A percentile compares a stretch with the other conserved stretches of the same genome.
Evolutionary conservation across 2,888 invertebrate genomes (phyloP).

Genomic region (Prostheceraeus crozeri): DNA sequence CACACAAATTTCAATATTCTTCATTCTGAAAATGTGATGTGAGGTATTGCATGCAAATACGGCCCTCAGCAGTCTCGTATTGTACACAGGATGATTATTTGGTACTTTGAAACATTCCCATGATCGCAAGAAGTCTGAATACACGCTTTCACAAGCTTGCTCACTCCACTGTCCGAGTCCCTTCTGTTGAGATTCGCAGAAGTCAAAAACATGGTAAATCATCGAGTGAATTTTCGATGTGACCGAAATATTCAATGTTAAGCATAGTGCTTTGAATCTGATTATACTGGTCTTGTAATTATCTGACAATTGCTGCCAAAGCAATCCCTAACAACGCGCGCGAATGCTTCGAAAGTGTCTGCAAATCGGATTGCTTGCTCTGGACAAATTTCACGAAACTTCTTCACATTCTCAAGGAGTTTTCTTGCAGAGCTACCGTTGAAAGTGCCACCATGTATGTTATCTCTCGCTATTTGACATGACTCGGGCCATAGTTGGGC

Average conservation of each 20-base stretch:
- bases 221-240: neutral
- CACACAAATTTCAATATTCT: too few species aligned
- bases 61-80: too few species aligned
- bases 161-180: neutral
- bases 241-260: neutral
- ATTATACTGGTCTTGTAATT: conserved; percentile 2
- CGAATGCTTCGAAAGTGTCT: conserved; percentile 5
- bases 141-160: neutral
- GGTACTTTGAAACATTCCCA: conserved; percentile 9
- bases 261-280: neutral
- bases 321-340: conserved; percentile 9
- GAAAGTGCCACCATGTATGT: conserved; percentile 19
- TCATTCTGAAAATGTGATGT: too few species aligned
- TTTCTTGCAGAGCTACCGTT: conserved; percentile 9
- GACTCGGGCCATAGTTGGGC: conserved; percentile 4
- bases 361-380: conserved; percentile 22
- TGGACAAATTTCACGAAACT: conserved; percentile 23
- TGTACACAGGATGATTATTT: neutral
- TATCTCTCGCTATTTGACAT: conserved; percentile 8
- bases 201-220: neutral
- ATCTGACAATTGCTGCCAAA: neutral
- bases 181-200: conserved; percentile 7
- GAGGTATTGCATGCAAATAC: too few species aligned
- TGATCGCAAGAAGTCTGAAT: neutral
- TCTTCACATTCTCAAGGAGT: neutral